phyloP scores from a whole-genome alignment of 2,113 vertebrate species.

The Taxidea taxus region DNA sequence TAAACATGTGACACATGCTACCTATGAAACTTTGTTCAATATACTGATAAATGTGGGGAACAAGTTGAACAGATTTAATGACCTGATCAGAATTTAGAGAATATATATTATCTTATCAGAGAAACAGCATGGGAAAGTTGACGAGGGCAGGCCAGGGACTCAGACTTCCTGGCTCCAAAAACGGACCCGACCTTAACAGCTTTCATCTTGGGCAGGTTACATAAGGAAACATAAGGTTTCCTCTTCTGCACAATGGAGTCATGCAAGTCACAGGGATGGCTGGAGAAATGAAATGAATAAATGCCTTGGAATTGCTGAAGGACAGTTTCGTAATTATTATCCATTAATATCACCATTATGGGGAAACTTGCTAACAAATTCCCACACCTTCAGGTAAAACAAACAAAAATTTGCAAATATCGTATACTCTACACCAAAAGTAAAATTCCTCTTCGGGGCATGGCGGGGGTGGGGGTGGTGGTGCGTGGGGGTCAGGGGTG shows the following conservation, averaged over 20 bases:
- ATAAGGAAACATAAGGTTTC: accelerated
- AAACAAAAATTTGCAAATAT: not conserved
- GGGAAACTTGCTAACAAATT: not conserved
- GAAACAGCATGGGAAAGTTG: not conserved
- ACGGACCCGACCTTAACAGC: not conserved
- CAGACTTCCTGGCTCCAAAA: not conserved
- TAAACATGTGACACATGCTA: not conserved
- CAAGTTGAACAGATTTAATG: not conserved
- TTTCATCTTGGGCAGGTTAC: not conserved
- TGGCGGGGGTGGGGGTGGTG: accelerated
- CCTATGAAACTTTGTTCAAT: not conserved
- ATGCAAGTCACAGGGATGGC: not conserved
- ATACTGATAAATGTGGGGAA: not conserved
- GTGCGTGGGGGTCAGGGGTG: accelerated
- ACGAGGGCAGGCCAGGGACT: not conserved
- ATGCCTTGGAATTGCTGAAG: not conserved
- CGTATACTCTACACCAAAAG: not conserved
- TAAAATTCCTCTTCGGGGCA: not conserved
- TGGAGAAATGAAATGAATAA: not conserved
- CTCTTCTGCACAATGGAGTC: not conserved
- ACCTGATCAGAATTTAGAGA: not conserved
- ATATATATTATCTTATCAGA: not conserved
- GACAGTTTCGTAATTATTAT: not conserved
- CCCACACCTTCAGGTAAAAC: not conserved
- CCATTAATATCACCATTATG: not conserved